Base-by-base conservation (phyloP, 2,113 vertebrate species). In the Antechinus stuartii region DNA sequence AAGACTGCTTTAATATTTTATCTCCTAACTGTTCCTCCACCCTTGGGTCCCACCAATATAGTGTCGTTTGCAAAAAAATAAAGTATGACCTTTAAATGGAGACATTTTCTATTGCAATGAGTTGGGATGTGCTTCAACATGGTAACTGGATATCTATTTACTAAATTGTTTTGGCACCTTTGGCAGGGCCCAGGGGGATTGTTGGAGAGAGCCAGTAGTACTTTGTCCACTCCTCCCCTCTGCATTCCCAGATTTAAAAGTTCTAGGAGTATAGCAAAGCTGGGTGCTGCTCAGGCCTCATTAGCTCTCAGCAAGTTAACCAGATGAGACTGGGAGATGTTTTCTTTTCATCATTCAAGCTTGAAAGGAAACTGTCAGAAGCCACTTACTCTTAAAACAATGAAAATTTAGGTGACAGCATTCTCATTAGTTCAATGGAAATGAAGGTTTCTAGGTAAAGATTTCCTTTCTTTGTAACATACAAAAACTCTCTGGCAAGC, bases 291-390 rank as follows among this genome's bases (percentile, higher is more conserved):
- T 96, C 97, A 95, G 97, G 98, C 97, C 98, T 99, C 99, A 99
- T 99, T 99, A 99, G 98, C 98, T 99, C 98, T 53, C 98, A 98
- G 98, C 98, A 98, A 98, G 99, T 98, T 96, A 98, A 98, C 98
- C 98, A 99, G 98, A 99, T 98, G 98, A 99, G 98, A 98, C 98
- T 94, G 95, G 68, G 89, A 98, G 98, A 98, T 98, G 98, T 98
- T 99, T 99, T 98, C 97, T 98, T 99, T 99, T 99, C 98, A 99
- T 99, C 99, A 99, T 98, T 99, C 99, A 99, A 98, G 98, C 98
- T 98, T 99, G 99, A 99, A 99, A 99, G 98, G 97, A 98, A 99
- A 98, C 98, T 98, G 99, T 99, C 98, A 97, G 98, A 98, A 98
- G 98, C 97, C 98, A 98, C 98, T 98, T 98, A 98, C 98, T 99